Conservation (phyloP, 1,140 invertebrate species). For the Bombus pascuorum region DNA sequence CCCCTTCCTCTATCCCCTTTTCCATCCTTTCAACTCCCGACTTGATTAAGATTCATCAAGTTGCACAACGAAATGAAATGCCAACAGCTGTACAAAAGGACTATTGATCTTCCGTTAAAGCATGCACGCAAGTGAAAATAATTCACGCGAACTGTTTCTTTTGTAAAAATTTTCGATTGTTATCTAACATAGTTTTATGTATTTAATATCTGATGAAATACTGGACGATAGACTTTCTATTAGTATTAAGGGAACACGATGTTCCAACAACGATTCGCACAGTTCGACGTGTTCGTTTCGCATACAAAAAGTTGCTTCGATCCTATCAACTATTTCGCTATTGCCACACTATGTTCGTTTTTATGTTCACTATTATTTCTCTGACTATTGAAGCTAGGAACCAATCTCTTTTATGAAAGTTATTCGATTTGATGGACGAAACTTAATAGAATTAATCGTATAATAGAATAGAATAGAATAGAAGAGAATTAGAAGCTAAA, state of each 20-base stretch:
- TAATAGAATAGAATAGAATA: too few relatives aligned
- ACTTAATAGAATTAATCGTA: too few relatives aligned
- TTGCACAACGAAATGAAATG: slow-evolving; percentile 11
- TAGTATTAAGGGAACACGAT: too few relatives aligned
- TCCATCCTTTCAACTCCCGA: slow-evolving; percentile 18
- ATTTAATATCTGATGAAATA: background rate
- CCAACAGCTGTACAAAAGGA: slow-evolving; percentile 29
- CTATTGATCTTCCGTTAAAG: slow-evolving; percentile 13
- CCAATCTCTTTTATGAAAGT: background rate
- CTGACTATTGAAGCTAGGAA: background rate
- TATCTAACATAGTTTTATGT: background rate
- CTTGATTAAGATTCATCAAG: slow-evolving; percentile 50
- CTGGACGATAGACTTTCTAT: too few relatives aligned
- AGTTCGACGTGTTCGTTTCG: background rate
- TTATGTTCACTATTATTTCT: too few relatives aligned
- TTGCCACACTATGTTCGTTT: background rate
- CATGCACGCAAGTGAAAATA: background rate
- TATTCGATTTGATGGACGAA: too few relatives aligned
- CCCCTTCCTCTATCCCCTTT: slow-evolving; percentile 4
- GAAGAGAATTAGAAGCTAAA: too few relatives aligned
- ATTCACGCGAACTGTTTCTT: background rate
- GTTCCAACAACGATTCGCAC: background rate
- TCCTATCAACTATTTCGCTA: background rate
- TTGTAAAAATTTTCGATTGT: background rate
- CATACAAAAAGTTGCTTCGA: background rate